Conservation (phyloP, 1,140 invertebrate species). For the Daktulosphaira vitifoliae region DNA sequence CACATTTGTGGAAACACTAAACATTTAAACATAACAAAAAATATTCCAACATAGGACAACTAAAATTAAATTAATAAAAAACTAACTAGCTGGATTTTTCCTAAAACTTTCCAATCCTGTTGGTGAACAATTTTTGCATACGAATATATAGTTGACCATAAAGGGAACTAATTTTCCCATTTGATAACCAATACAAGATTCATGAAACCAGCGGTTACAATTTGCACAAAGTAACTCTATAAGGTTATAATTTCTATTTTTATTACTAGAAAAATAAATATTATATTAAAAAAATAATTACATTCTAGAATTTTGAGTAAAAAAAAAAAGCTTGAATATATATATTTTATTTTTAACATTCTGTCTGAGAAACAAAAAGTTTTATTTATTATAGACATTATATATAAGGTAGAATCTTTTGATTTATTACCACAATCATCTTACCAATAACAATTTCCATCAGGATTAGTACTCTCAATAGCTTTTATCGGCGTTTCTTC, state of each 20-base stretch:
- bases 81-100: conserved; percentile 84
- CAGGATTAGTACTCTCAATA: no score
- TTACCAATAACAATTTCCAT: no score
- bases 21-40: conserved; percentile 4
- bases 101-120: conserved; percentile 80
- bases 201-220: conserved; percentile 86
- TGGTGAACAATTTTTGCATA: conserved; percentile 92
- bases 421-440: no score
- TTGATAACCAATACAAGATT: conserved; percentile 83
- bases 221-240: conserved; percentile 82
- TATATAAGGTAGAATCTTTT: no score
- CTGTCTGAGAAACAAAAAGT: no score
- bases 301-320: no score
- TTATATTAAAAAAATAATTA: neutral
- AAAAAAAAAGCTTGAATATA: no score
- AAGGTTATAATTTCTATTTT: conserved; percentile 82
- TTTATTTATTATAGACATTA: no score
- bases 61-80: conserved; percentile 6
- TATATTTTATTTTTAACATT: no score
- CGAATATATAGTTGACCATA: conserved; percentile 91
- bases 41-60: neutral
- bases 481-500: no score
- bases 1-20: conserved; percentile 91
- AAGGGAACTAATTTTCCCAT: conserved; percentile 87
- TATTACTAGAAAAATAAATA: conserved; percentile 52